phyloP scores from a whole-genome alignment of 1,140 invertebrate species.

The Drosophila takahashii region DNA sequence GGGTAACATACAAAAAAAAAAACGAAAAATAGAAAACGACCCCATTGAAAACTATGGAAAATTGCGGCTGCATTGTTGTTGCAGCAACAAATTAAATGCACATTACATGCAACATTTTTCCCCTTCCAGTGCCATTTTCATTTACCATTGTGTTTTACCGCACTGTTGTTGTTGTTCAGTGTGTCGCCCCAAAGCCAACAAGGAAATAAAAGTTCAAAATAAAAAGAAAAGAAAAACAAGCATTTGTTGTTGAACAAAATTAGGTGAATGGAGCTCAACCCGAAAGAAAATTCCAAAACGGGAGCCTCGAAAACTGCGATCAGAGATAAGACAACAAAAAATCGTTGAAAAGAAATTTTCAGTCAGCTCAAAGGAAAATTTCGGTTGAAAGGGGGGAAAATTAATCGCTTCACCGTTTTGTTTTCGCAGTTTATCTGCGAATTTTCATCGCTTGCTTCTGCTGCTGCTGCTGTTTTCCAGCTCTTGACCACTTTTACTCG shows the following conservation, averaged over 20 bases:
- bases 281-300: constrained; percentile 36
- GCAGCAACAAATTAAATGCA: constrained; percentile 68
- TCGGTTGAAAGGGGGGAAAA: constrained; percentile 9
- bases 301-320: constrained; percentile 38
- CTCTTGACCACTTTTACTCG: constrained; percentile 34
- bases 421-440: constrained; percentile 55
- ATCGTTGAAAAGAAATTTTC: constrained; percentile 42
- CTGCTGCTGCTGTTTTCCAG: constrained; percentile 1
- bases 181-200: constrained; percentile 58
- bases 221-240: constrained; percentile 11
- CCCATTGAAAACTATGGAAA: constrained; percentile 39
- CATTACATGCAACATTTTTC: constrained; percentile 59
- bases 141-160: constrained; percentile 29
- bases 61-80: constrained; percentile 35
- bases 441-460: constrained; percentile 50
- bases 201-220: constrained; percentile 71
- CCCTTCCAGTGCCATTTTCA: constrained; percentile 28
- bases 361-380: constrained; percentile 7
- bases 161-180: constrained; percentile 46
- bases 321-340: constrained; percentile 49
- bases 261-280: constrained; percentile 67
- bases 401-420: constrained; percentile 38
- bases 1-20: neutral
- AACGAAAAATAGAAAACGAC: neutral
- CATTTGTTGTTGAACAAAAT: constrained; percentile 48